phyloP scores from a whole-genome alignment of 2,888 invertebrate species.

The Meghimatium bilineatum region DNA sequence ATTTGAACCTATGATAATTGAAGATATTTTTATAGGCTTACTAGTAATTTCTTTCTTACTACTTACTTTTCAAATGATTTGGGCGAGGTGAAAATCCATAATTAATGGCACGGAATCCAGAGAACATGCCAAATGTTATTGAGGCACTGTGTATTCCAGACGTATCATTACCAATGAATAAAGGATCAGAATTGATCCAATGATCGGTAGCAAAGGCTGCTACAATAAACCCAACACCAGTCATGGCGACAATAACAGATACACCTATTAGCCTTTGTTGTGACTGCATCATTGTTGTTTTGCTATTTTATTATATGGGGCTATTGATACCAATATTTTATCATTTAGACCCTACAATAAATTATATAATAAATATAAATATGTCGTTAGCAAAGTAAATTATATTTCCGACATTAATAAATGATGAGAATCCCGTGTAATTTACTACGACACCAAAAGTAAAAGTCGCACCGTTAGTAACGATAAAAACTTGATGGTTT shows the following conservation, averaged over 20 bases:
- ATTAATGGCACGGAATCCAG: slow-evolving; percentile 89
- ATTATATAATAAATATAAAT: too few relatives aligned
- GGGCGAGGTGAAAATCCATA: slow-evolving; percentile 88
- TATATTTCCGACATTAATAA: too few relatives aligned
- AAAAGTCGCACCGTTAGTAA: too few relatives aligned
- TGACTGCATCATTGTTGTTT: slow-evolving; percentile 80
- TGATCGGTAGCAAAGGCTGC: slow-evolving; percentile 90
- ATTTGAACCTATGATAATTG: too few relatives aligned
- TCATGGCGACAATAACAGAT: slow-evolving; percentile 87
- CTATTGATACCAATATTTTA: too few relatives aligned
- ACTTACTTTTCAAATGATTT: slow-evolving; percentile 81
- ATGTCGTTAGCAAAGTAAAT: too few relatives aligned
- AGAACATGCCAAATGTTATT: slow-evolving; percentile 87
- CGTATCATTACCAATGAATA: slow-evolving; percentile 1
- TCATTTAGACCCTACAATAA: too few relatives aligned
- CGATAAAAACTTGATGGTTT: too few relatives aligned
- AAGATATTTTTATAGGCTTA: too few relatives aligned
- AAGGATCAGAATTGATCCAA: slow-evolving; percentile 87
- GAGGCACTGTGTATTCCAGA: slow-evolving; percentile 57
- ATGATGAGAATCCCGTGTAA: too few relatives aligned
- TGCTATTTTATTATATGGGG: not conserved
- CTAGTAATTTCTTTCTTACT: too few relatives aligned
- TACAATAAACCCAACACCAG: slow-evolving; percentile 86
- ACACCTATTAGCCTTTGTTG: slow-evolving; percentile 88
- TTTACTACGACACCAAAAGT: too few relatives aligned